Base-by-base conservation (phyloP, 2,797 vertebrate genomes). In the Psittacula derbiana region DNA sequence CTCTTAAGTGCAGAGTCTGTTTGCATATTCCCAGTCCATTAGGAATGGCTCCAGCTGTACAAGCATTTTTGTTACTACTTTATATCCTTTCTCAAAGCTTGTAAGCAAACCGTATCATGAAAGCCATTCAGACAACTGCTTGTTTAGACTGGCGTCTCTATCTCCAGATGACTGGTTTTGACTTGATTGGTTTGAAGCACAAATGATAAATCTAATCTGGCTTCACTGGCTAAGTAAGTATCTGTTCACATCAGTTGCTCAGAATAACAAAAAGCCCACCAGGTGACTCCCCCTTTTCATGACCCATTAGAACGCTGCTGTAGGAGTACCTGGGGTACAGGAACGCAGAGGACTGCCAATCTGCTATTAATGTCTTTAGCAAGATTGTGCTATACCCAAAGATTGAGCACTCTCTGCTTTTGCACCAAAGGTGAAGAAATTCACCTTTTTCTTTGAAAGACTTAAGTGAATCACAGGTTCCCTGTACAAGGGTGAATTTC, bases 191-290 rank as follows among this genome's bases (percentile, higher is more conserved):
- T 70, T 95, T 93, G 91, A 96, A 96, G 88, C 75, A 65, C 74
- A 94, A 89, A 85, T 91, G 90, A 50, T 91, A 80, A 83, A 88
- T 80, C 86, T 94, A 89, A 57, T 87, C 84, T 87, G 91, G 60
- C 81, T 92, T 94, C 91, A 31, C 46, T 93, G 92, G 18, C 69
- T 92, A 36, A 84, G 53, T 93, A 92, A 94, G 88, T 90, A 78
- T 64, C 71, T 71, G 16, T 49, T 91, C 38, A 50, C n/a, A 74
- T 18, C 36, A 69, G 10, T 87, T 57, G 33, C 55, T 93, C 31
- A 76, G 71, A 50, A 71, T 15, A 24, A 15, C 10, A 36, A 50
- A 47, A 66, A 55, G 12, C 30, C 57, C 44, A 50, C 33, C 17
- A 38, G 49, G 16, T 46, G 16, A 27, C 28, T 52, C 6, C 16